Percentiles rank a stretch among this genome's conserved stretches.
Conservation (phyloP, 1,140 invertebrate genomes). For the Papilio polyxenes region DNA sequence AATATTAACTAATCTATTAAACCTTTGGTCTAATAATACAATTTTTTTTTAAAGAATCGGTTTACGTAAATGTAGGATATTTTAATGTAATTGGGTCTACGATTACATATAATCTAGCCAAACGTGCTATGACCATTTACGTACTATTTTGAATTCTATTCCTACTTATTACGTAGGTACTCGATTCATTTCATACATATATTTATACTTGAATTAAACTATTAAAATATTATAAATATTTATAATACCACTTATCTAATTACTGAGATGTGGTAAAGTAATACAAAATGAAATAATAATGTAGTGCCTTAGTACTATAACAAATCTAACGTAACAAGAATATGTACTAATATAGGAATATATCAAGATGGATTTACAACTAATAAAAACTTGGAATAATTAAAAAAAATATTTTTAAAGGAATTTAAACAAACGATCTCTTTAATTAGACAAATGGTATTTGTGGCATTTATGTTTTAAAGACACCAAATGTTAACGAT, state of each 20-base stretch:
- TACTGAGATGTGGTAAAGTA: conserved; percentile 15
- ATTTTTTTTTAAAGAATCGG: conserved; percentile 1
- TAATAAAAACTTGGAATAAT: too few species aligned
- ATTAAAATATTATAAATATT: conserved; percentile 30
- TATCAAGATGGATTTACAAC: too few species aligned
- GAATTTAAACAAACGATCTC: not conserved
- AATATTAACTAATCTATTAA: conserved; percentile 35
- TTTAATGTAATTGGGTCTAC: conserved; percentile 26
- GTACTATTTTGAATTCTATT: conserved; percentile 37
- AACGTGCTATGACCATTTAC: conserved; percentile 29
- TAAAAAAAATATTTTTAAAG: not conserved
- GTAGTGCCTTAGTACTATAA: not conserved
- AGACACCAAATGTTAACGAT: conserved; percentile 35
- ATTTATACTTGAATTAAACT: conserved; percentile 36
- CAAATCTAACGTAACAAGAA: too few species aligned
- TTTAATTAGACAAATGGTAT: conserved; percentile 29
- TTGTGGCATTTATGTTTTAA: conserved; percentile 21
- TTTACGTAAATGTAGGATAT: conserved; percentile 13
- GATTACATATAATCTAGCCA: conserved; percentile 22
- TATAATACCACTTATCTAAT: conserved; percentile 19
- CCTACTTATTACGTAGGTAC: conserved; percentile 30
- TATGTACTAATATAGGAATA: too few species aligned
- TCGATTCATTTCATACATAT: conserved; percentile 27
- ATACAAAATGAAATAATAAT: not conserved
- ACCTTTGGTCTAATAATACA: conserved; percentile 34